Evolutionary conservation across 2,113 vertebrate species (phyloP).

Genomic region (Centropus bengalensis): DNA sequence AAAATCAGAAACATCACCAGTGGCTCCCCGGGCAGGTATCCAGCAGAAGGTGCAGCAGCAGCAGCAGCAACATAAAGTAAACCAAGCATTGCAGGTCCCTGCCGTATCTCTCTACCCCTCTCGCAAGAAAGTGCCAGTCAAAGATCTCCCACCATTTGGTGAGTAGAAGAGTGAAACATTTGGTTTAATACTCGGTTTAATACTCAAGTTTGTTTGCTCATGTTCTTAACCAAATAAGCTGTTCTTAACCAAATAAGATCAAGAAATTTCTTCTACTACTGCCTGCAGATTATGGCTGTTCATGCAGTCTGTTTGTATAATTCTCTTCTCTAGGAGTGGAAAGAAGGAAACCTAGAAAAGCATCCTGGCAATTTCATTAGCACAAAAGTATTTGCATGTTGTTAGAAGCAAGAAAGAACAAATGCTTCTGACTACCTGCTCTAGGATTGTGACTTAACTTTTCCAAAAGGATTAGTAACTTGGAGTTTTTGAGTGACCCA

Average conservation of each 20-base stretch:
- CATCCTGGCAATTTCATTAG: not conserved
- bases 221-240: no score
- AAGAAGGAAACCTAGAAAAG: not conserved
- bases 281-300: not conserved
- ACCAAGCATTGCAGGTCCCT: conserved; percentile 92
- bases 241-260: not conserved
- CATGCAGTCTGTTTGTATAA: not conserved
- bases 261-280: not conserved
- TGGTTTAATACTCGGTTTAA: not conserved
- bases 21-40: conserved; percentile 87
- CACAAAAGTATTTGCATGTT: not conserved
- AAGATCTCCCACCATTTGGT: conserved; percentile 97
- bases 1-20: conserved; percentile 91
- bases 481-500: not conserved
- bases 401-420: not conserved
- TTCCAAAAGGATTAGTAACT: not conserved
- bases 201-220: not conserved
- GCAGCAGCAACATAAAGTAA: conserved; percentile 81
- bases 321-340: not conserved
- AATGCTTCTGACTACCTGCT: not conserved
- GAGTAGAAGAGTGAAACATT: conserved; percentile 21
- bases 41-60: conserved; percentile 83
- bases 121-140: conserved; percentile 93
- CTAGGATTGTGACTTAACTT: not conserved
- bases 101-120: conserved; percentile 92